phyloP scores from a whole-genome alignment of 2,113 vertebrate species.

The Irena cyanogastra region DNA sequence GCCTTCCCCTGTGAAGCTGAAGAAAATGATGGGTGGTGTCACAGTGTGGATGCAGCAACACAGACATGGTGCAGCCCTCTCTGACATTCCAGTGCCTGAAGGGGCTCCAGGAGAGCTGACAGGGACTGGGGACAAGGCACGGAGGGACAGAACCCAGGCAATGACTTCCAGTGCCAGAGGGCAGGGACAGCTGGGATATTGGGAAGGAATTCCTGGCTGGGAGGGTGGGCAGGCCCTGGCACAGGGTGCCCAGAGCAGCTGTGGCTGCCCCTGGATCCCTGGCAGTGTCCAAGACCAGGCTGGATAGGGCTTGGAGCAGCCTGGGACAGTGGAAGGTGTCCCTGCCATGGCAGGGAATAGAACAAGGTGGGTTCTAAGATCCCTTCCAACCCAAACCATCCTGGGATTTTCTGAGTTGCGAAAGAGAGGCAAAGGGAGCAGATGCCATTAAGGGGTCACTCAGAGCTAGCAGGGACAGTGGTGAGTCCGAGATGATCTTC shows the following conservation, averaged over 20 bases:
- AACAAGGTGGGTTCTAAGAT: accelerated
- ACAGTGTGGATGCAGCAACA: accelerated
- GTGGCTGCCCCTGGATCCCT: background rate
- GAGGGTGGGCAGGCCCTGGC: background rate
- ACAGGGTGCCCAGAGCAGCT: background rate
- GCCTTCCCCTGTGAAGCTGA: no score
- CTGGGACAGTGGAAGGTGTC: accelerated
- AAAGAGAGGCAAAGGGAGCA: background rate
- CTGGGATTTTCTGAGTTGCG: background rate
- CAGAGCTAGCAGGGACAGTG: background rate
- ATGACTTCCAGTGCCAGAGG: background rate
- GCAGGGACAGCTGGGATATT: accelerated
- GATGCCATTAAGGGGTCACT: background rate
- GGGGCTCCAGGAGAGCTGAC: background rate
- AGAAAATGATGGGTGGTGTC: background rate
- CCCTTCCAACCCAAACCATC: background rate
- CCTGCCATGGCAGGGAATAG: background rate
- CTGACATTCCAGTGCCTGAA: accelerated
- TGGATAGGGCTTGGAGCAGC: accelerated
- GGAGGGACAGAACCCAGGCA: background rate
- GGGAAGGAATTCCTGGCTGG: background rate
- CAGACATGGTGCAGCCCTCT: accelerated
- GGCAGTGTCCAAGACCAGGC: accelerated
- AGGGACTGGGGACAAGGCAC: background rate
- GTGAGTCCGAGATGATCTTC: background rate